A percentile compares a stretch with the other conserved stretches of the same genome.
phyloP scores from a whole-genome alignment of 2,113 vertebrate genomes.

The Burhinus bistriatus region DNA sequence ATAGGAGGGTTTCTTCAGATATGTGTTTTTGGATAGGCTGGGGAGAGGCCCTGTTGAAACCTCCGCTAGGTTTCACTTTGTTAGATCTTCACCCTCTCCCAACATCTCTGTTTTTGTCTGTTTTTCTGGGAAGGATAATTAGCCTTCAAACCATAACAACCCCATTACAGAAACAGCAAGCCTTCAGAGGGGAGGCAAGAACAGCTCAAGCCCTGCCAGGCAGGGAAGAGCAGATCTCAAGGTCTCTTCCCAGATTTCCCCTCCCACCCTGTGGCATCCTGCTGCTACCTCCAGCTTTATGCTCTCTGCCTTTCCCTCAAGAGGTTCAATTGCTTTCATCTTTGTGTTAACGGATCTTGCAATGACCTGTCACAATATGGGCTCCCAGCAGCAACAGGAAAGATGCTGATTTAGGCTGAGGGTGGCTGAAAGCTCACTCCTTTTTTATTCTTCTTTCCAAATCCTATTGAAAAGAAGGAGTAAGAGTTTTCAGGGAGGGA shows the following conservation, averaged over 20 bases:
- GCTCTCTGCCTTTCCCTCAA: conserved; percentile 8
- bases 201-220: not conserved
- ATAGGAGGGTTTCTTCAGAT: not conserved
- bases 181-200: not conserved
- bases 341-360: not conserved
- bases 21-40: not conserved
- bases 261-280: not conserved
- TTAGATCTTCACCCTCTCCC: not conserved
- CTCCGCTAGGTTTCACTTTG: not conserved
- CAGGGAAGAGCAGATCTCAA: not conserved
- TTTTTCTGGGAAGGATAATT: not conserved
- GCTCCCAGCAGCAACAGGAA: not conserved
- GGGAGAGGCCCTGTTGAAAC: not conserved
- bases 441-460: conserved; percentile 36
- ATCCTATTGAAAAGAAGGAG: not conserved
- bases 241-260: not conserved
- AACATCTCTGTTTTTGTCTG: not conserved
- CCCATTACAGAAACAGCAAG: not conserved
- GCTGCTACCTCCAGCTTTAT: conserved; percentile 21
- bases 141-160: not conserved
- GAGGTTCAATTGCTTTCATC: conserved; percentile 22
- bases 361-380: conserved; percentile 11
- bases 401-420: conserved; percentile 18
- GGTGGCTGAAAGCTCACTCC: not conserved
- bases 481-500: not conserved